Evolutionary conservation across 2,888 invertebrate species (phyloP), one percentile per base, ranked within the genome.

Genomic region (Trisateles emortualis): DNA sequence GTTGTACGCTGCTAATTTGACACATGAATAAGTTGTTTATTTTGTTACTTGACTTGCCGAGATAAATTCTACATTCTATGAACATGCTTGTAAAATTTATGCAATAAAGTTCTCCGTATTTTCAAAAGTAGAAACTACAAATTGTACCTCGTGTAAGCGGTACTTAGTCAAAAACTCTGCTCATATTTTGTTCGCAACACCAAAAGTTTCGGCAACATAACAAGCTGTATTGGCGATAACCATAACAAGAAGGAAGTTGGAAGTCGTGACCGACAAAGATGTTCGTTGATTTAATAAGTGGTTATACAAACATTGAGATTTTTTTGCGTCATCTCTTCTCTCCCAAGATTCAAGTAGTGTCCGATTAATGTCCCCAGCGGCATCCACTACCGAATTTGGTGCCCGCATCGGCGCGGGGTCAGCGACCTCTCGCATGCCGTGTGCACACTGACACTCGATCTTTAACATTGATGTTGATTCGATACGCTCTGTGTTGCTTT

Each of bases 291-390:
- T 59, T 49, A 50, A 52, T 64, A 53, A 49, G 35, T 44, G 36
- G n/a, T 45, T 53, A 16, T 44, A 36, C 13, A 43, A 57, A 52
- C 49, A 59, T 52, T 57, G 9, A 10, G 46, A 50, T 32, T 65
- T 33, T 67, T 69, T 73, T 72, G 72, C 65, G 56, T 69, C 72
- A 70, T 72, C 61, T 53, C 63, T 68, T 74, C 62, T 48, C 64
- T 60, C 55, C 57, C 62, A 60, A 73, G 73, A 59, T 49, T 71
- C 71, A 76, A 79, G 55, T 33, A 59, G 78, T 84, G 79, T 81
- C 81, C 86, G 87, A 90, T 88, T 88, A 88, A 87, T 87, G 87
- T 86, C 86, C 76, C 74, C 81, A 73, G 71, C 73, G 78, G 73
- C 72, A 76, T 74, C 76, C 74, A 74, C 81, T 83, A 79, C 88